Evolutionary conservation across 2,888 invertebrate genomes (phyloP), one percentile per base, ranked within the genome.

Genomic region (Bhutanitis thaidina): DNA sequence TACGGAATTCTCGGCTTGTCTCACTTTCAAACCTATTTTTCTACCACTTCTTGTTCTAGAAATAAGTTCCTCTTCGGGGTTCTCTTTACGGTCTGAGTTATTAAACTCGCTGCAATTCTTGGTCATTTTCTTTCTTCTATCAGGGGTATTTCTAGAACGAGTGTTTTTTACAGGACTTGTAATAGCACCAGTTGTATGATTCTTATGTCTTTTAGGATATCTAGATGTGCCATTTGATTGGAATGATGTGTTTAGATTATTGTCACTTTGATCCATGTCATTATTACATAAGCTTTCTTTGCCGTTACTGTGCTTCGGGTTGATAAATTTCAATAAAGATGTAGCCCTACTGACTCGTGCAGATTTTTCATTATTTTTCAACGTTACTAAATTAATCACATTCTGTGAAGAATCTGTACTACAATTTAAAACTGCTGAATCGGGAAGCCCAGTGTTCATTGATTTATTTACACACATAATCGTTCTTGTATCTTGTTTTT

Each of bases 331-430:
- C 3, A 81, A 55, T 44, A 80, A 37, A 0, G 87, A 84, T 41
- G 85, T 85, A 44, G 74, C 69, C 53, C 74, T 78, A 51, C 68
- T 71, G 1, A 77, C 58, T 60, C 68, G 78, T 3, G 55, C 47
- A 16, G 69, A 41, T 50, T 66, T 77, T 0, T 73, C 65, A 55
- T 67, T 67, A 41, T 63, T 70, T 38, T 76, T 76, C 1, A 67
- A 54, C 34, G 83, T 77, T 10, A 85, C 72, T 43, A 85, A 61
- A 55, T 82, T 85, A 3, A 87, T 65, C 7, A 80, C 64, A 62
- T 87, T 85, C 35, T 79, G 82, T 5, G 86, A 84, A 0, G 83
- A 82, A 47, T 85, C 85, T 0, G 79, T 82, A 39, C 87, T 87
- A 53, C 73, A 78, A 54, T 84, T 79, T 3, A 80, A 50, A 0